A percentile compares a stretch with the other conserved stretches of the same genome.
Conservation (phyloP, 2,888 invertebrate genomes). For the Ophioninae sp. region DNA sequence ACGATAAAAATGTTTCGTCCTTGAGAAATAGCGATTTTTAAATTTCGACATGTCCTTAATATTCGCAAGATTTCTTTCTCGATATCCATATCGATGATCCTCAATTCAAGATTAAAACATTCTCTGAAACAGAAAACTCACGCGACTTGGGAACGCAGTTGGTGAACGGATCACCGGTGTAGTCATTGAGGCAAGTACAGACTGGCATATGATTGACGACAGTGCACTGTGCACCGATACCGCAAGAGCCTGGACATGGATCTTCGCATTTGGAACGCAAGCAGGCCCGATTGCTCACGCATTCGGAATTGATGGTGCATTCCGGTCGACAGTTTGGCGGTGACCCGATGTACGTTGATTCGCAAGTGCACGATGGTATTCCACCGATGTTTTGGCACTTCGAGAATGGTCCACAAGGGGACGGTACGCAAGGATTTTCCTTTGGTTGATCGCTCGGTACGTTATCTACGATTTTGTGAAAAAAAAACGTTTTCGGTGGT, state of each 20-base stretch:
- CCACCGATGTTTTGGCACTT: constrained; percentile 82
- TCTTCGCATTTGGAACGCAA: constrained; percentile 89
- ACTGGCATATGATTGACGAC: constrained; percentile 89
- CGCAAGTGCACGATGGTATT: constrained; percentile 83
- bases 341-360: constrained; percentile 78
- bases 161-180: constrained; percentile 88
- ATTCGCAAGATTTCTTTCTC: too few relatives aligned
- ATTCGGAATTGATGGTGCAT: constrained; percentile 88
- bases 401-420: constrained; percentile 84
- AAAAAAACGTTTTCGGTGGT: neutral
- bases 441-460: constrained; percentile 63
- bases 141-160: constrained; percentile 77
- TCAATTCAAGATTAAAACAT: too few relatives aligned
- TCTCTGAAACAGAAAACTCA: neutral
- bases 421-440: constrained; percentile 82
- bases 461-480: constrained; percentile 80
- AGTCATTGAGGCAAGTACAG: constrained; percentile 88
- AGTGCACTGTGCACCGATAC: constrained; percentile 84
- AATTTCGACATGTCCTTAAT: too few relatives aligned
- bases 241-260: constrained; percentile 92
- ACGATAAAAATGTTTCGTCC: too few relatives aligned
- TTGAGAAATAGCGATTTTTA: too few relatives aligned
- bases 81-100: too few relatives aligned
- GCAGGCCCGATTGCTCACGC: constrained; percentile 88
- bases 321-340: constrained; percentile 87